These are phyloP conservation scores for Passer montanus DNA, from an alignment of 2,113 vertebrate genomes.

Conservation along the genomic window DNA sequence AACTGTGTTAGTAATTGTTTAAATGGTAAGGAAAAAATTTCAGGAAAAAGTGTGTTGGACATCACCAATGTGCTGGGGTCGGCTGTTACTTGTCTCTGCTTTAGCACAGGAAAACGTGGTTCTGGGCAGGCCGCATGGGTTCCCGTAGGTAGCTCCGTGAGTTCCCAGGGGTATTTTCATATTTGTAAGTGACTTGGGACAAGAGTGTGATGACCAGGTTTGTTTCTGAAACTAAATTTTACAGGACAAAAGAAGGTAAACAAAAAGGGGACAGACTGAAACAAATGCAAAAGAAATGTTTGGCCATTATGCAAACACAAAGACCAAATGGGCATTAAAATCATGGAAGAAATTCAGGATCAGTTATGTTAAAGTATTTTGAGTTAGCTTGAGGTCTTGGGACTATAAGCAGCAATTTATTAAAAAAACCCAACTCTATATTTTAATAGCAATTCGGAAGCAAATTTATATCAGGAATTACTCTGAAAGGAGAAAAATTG, in stretches of 20 bases:
- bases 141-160: neutral
- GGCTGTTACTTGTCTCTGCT: no score
- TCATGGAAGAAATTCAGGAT: neutral
- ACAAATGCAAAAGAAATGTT: neutral
- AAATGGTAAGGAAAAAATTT: neutral
- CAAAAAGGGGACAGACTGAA: neutral
- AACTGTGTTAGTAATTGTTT: neutral
- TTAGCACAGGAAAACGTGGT: no score
- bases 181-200: neutral
- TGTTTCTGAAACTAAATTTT: neutral
- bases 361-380: neutral
- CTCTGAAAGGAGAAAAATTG: neutral
- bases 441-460: neutral
- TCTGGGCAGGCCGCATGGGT: no score
- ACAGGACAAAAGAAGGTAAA: neutral
- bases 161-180: neutral
- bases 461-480: neutral
- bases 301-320: no score
- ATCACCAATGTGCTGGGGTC: no score
- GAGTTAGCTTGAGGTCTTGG: neutral
- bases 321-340: neutral
- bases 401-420: neutral
- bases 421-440: neutral
- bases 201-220: neutral
- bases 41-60: neutral